Conservation (phyloP, 1,140 invertebrate genomes). For the Andricus grossulariae region DNA sequence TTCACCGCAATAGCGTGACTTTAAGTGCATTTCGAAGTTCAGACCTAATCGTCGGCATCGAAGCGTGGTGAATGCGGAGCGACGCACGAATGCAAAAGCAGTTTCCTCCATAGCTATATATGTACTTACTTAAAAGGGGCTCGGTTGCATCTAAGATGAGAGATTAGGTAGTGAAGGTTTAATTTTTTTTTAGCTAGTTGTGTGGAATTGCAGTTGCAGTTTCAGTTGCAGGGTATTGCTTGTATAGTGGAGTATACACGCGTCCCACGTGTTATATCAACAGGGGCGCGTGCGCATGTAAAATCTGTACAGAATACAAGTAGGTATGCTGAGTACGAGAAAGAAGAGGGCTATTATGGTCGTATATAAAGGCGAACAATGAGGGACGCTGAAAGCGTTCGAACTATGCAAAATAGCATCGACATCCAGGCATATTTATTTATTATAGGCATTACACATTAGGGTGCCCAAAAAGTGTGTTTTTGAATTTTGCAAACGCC, state of each 20-base stretch:
- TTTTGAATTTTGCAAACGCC: no score
- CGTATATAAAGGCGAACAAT: constrained; percentile 5
- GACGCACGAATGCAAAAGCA: constrained; percentile 24
- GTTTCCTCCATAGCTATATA: constrained; percentile 1
- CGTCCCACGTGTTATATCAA: constrained; percentile 21
- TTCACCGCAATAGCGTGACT: constrained; percentile 10
- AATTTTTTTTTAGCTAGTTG: constrained; percentile 9
- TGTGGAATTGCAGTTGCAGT: constrained; percentile 1
- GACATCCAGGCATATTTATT: constrained; percentile 4
- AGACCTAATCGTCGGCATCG: constrained; percentile 25
- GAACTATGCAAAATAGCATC: background rate
- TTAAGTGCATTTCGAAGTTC: constrained; percentile 30
- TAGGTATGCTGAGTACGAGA: constrained; percentile 1
- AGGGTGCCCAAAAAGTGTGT: background rate
- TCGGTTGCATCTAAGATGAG: constrained; percentile 26
- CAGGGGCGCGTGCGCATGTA: constrained; percentile 18
- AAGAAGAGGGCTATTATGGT: constrained; percentile 17
- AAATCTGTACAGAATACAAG: background rate
- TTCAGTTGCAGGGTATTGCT: no score
- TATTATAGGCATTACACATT: background rate
- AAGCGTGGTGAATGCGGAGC: constrained; percentile 18
- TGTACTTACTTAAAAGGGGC: constrained; percentile 21
- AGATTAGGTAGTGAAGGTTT: constrained; percentile 21
- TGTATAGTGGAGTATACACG: background rate
- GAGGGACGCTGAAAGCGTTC: background rate